Percentiles rank a stretch among this genome's conserved stretches.
These are phyloP conservation scores for Xenops minutus DNA, from an alignment of 2,797 vertebrate species.

Conservation along the genomic window DNA sequence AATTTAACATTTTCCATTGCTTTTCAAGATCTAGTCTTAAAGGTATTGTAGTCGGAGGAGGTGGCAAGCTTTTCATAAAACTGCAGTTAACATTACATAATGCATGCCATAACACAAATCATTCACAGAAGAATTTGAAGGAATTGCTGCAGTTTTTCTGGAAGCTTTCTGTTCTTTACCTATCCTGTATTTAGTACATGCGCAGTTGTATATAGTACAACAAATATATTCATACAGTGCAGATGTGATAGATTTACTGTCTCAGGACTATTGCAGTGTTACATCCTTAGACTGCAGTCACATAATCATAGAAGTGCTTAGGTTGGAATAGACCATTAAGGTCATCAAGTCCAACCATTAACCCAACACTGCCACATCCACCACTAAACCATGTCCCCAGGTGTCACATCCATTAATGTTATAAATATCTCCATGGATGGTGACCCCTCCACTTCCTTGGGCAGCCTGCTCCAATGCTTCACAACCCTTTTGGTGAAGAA, in stretches of 20 bases:
- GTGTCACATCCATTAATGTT: background rate
- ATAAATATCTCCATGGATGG: background rate
- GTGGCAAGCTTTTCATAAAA: background rate
- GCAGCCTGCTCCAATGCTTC: background rate
- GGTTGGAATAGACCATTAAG: background rate
- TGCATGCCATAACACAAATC: rapidly evolving
- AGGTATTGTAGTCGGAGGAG: background rate
- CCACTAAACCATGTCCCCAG: background rate
- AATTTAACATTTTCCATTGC: background rate
- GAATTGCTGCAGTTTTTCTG: background rate
- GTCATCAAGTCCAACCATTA: background rate
- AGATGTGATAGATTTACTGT: background rate
- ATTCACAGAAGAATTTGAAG: background rate
- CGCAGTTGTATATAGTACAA: background rate
- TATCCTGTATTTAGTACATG: rapidly evolving
- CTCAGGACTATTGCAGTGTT: rapidly evolving
- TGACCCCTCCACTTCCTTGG: background rate
- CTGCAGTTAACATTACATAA: background rate
- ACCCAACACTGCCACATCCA: background rate
- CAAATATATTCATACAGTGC: background rate
- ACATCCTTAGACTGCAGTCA: background rate
- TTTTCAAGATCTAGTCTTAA: background rate
- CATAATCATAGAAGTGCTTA: too few relatives aligned
- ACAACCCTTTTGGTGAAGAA: background rate
- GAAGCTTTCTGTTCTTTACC: background rate